Percentiles rank a stretch among this genome's conserved stretches.
phyloP scores from a whole-genome alignment of 2,113 vertebrate species.

The Misgurnus mizolepis region DNA sequence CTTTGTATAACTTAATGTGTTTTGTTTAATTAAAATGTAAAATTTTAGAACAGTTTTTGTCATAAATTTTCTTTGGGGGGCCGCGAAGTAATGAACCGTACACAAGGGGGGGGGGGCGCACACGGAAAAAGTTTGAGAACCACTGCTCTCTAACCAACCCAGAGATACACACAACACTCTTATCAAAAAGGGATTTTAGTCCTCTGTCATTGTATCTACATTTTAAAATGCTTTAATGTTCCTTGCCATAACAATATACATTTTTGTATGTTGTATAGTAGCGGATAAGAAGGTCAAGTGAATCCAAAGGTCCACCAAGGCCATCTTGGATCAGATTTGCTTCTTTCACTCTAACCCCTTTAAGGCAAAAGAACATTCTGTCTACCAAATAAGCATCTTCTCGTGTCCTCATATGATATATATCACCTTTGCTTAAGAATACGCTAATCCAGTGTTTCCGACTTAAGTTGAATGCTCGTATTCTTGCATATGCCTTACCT shows the following conservation, averaged over 20 bases:
- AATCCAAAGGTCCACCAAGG: not conserved
- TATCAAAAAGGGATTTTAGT: not conserved
- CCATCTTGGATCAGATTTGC: constrained; percentile 14
- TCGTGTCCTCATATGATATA: constrained; percentile 22
- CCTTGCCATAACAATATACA: not conserved
- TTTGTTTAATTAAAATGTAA: too few species aligned
- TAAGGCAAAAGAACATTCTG: constrained; percentile 31
- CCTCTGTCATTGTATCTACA: not conserved
- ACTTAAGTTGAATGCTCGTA: constrained; percentile 18
- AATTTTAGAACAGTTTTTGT: too few species aligned
- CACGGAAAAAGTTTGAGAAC: too few species aligned
- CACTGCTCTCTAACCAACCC: not conserved
- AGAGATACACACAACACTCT: not conserved
- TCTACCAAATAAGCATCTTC: constrained; percentile 22
- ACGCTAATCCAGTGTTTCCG: constrained; percentile 38
- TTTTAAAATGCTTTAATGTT: not conserved
- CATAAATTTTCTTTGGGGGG: too few species aligned
- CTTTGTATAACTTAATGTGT: too few species aligned
- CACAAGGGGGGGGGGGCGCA: too few species aligned
- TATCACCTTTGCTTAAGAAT: constrained; percentile 32
- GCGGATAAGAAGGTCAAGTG: not conserved
- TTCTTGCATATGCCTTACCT: constrained; percentile 24
- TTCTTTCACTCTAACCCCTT: not conserved
- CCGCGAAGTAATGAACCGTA: too few species aligned
- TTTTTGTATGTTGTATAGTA: not conserved